Evolutionary conservation across 2,888 invertebrate genomes (phyloP).

Genomic region (Andrena praecox): DNA sequence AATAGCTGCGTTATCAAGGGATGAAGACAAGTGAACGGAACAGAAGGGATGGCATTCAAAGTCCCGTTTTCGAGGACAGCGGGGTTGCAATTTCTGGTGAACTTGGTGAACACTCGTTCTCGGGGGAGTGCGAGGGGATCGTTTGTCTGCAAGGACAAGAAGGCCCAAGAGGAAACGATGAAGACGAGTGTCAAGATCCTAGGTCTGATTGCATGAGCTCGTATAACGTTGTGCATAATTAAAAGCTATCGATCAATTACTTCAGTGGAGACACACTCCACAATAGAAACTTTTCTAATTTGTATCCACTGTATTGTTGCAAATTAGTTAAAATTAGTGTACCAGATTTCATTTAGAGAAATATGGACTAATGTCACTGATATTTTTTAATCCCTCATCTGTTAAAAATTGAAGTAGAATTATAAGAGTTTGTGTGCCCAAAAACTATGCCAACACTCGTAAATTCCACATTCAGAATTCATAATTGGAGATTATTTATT

Average conservation of each 20-base stretch:
- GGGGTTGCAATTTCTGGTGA: conserved; percentile 80
- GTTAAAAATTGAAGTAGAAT: no score
- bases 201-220: conserved; percentile 63
- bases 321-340: no score
- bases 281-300: not conserved
- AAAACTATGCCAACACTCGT: not conserved
- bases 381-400: no score
- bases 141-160: conserved; percentile 64
- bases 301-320: no score
- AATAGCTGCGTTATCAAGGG: conserved; percentile 37
- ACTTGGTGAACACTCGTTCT: conserved; percentile 79
- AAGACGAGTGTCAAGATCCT: conserved; percentile 73
- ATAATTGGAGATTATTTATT: not conserved
- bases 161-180: conserved; percentile 65
- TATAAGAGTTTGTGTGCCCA: no score
- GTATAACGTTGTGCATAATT: not conserved
- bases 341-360: no score
- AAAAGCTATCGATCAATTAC: not conserved
- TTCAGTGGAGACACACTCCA: no score
- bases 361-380: no score
- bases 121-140: conserved; percentile 76
- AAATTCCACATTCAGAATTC: not conserved
- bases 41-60: conserved; percentile 58
- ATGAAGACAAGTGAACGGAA: conserved; percentile 61
- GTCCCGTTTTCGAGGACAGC: conserved; percentile 78